Base-by-base conservation (phyloP, 2,113 vertebrate species). In the Taxidea taxus region DNA sequence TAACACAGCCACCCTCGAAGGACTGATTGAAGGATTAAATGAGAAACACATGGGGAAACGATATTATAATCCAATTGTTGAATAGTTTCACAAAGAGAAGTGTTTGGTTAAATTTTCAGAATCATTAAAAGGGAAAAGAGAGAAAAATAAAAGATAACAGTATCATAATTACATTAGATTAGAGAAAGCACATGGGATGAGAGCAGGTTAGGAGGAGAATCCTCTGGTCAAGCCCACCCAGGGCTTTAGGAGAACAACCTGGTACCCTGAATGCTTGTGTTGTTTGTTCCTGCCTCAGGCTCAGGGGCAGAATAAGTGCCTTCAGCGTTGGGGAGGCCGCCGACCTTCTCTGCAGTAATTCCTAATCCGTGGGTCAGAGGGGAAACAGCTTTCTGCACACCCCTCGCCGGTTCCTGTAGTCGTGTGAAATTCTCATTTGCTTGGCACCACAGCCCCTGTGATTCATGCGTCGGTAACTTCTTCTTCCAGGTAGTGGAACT, bases 241-340 rank as follows among this genome's bases (percentile, higher is more conserved):
- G 0, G 9, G 1, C 42, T 66, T 37, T 5, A 47, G 47, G 27
- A n/a, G 42, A 62, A 74, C 23, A 51, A 56, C 20, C 12, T 74
- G 25, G 5, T 18, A 4, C 20, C 49, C 1, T 10, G 4, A 18
- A 12, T 20, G 3, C 44, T 25, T 78, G 37, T 21, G 12, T 60
- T 27, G 62, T 27, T 21, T 39, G 7, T 3, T 27, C 11, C 0
- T 21, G 34, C 39, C 49, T 70, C 29, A 14, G 0, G 2, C 49
- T 66, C 25, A 56, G 18, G 39, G 42, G 54, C 49, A 42, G 37
- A 31, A n/a, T 2, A 51, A 58, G 47, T 21, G 3, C 25, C 29
- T 29, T 42, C 12, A 10, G 44, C 7, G 1, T 8, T 20, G 23
- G 13, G 3, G 31, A 39, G 3, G 0, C 16, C 7, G 25, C 4